phyloP scores from a whole-genome alignment of 2,888 invertebrate species.

The Drosophila formosana region DNA sequence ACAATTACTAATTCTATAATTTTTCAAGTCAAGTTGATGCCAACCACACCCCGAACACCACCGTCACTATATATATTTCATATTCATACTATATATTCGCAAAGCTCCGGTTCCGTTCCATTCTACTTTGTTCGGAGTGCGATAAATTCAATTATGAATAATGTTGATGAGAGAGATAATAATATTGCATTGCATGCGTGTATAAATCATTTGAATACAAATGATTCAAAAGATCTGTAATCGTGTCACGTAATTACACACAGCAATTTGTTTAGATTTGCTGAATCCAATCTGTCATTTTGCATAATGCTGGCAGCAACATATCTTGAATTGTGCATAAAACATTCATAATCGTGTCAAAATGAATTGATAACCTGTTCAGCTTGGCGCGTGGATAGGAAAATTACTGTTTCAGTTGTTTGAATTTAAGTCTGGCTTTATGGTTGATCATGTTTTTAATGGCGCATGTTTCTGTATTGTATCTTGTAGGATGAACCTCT shows the following conservation, averaged over 20 bases:
- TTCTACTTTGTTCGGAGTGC: slow-evolving; percentile 2
- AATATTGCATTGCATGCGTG: slow-evolving; percentile 46
- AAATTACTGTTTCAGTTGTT: not conserved
- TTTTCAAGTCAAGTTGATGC: slow-evolving; percentile 27
- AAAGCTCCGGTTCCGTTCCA: slow-evolving; percentile 45
- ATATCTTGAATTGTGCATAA: not conserved
- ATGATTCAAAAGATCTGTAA: slow-evolving; percentile 32
- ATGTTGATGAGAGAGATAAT: slow-evolving; percentile 37
- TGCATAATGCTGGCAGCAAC: not conserved
- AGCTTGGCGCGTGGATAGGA: not conserved
- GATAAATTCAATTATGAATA: slow-evolving; percentile 39
- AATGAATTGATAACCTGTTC: slow-evolving; percentile 14
- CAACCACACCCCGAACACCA: slow-evolving; percentile 17
- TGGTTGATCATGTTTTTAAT: not conserved
- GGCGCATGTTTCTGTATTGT: not conserved
- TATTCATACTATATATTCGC: not conserved
- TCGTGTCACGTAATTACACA: slow-evolving; percentile 55
- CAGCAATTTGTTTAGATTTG: slow-evolving; percentile 52
- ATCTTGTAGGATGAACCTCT: slow-evolving; percentile 84
- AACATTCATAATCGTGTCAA: not conserved
- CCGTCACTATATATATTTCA: not conserved
- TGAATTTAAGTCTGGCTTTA: not conserved
- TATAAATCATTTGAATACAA: slow-evolving; percentile 55
- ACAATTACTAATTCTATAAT: slow-evolving; percentile 11
- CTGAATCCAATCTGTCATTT: slow-evolving; percentile 21